Evolutionary conservation across 2,888 invertebrate species (phyloP).

Genomic region (Aphrophora alni): DNA sequence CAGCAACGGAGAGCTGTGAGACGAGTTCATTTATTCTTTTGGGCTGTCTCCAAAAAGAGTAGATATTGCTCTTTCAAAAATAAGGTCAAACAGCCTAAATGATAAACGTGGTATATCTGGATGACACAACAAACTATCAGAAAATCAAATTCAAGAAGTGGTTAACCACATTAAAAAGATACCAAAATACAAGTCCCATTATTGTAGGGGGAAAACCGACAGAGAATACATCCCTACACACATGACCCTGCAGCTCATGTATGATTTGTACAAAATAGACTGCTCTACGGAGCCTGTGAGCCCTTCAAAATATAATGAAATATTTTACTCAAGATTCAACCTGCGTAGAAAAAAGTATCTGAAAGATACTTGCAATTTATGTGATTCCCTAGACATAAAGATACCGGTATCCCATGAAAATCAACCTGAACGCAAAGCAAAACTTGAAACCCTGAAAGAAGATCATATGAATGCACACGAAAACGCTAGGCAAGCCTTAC

Average conservation of each 20-base stretch:
- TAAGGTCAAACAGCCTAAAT: constrained; percentile 6
- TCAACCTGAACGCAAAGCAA: background rate
- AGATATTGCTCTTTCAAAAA: constrained; percentile 37
- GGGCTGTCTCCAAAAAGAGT: constrained; percentile 30
- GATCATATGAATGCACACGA: background rate
- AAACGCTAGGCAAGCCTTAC: background rate
- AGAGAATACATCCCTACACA: background rate
- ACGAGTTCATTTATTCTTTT: constrained; percentile 30
- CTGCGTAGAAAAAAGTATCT: constrained; percentile 20
- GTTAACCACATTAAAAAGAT: constrained; percentile 32
- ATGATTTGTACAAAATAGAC: background rate
- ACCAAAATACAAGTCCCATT: constrained; percentile 40
- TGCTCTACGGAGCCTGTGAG: background rate
- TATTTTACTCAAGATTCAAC: constrained; percentile 30
- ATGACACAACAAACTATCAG: constrained; percentile 30
- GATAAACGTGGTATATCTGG: constrained; percentile 32
- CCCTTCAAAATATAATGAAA: constrained; percentile 25
- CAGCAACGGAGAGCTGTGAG: too few relatives aligned
- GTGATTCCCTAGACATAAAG: background rate
- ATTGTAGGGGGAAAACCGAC: background rate
- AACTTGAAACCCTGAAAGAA: too few relatives aligned
- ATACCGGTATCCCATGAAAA: background rate
- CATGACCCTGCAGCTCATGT: constrained; percentile 1
- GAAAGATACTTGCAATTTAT: constrained; percentile 28
- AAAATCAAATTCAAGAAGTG: background rate